Conservation (phyloP, 2,113 vertebrate species). For the human region DNA sequence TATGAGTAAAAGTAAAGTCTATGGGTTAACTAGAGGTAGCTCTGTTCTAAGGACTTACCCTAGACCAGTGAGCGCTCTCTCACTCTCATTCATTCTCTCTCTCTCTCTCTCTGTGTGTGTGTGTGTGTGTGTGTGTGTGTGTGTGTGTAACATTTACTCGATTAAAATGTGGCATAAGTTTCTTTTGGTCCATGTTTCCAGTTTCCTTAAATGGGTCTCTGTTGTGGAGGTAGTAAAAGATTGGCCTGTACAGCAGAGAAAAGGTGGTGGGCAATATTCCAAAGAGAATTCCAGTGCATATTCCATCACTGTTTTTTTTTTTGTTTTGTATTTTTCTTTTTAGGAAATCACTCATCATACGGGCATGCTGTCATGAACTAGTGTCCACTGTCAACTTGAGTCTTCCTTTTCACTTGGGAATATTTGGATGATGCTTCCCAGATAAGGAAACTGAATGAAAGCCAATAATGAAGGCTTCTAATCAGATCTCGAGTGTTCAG, state of each 20-base stretch:
- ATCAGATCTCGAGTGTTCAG: neutral
- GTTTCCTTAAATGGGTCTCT: neutral
- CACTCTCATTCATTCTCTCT: too few species aligned
- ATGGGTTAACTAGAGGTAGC: neutral
- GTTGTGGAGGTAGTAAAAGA: neutral
- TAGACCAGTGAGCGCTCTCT: neutral
- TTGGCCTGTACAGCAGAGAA: neutral
- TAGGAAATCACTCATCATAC: neutral
- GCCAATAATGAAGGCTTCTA: neutral
- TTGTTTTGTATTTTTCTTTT: neutral
- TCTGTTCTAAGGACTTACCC: neutral
- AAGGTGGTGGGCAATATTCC: neutral
- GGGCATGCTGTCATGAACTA: neutral
- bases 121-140: neutral
- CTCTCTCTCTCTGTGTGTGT: neutral
- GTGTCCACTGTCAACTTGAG: neutral
- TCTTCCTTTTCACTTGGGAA: neutral
- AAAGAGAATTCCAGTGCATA: neutral
- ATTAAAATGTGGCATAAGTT: neutral
- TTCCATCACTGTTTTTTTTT: neutral
- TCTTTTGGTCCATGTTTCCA: neutral
- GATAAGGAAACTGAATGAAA: neutral
- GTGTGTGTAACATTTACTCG: neutral
- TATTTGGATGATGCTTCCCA: neutral
- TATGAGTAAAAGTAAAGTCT: neutral